A percentile compares a stretch with the other conserved stretches of the same genome.
Conservation (phyloP, 2,888 invertebrate genomes). For the Poecilus cupreus region DNA sequence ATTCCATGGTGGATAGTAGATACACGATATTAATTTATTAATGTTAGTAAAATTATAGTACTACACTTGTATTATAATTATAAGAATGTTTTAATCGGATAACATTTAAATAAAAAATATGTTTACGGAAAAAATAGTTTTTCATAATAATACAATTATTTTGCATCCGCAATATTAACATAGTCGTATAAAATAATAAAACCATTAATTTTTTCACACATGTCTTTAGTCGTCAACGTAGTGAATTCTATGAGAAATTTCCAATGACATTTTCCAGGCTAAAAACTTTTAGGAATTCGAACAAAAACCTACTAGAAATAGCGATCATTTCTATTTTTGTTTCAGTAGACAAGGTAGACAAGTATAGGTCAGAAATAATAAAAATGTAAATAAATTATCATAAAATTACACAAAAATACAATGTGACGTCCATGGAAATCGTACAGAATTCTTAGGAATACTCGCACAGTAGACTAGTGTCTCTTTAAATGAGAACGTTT, state of each 20-base stretch:
- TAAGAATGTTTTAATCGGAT: too few relatives aligned
- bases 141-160: background rate
- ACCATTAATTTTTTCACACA: too few relatives aligned
- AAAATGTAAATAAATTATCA: constrained; percentile 11
- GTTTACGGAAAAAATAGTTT: background rate
- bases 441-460: background rate
- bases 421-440: background rate
- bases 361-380: constrained; percentile 11
- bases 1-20: too few relatives aligned
- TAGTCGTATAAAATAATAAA: too few relatives aligned
- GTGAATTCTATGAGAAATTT: background rate
- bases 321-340: constrained; percentile 11
- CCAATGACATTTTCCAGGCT: background rate
- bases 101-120: too few relatives aligned
- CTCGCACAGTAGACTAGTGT: background rate
- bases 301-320: background rate
- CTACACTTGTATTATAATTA: too few relatives aligned
- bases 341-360: background rate
- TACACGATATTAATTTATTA: too few relatives aligned
- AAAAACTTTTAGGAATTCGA: background rate
- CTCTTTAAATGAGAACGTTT: background rate
- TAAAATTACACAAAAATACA: background rate
- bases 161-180: too few relatives aligned
- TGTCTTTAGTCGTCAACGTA: background rate
- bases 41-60: too few relatives aligned